These are phyloP conservation scores for Tiliacea aurago DNA, from an alignment of 2,888 invertebrate species.

Conservation along the genomic window DNA sequence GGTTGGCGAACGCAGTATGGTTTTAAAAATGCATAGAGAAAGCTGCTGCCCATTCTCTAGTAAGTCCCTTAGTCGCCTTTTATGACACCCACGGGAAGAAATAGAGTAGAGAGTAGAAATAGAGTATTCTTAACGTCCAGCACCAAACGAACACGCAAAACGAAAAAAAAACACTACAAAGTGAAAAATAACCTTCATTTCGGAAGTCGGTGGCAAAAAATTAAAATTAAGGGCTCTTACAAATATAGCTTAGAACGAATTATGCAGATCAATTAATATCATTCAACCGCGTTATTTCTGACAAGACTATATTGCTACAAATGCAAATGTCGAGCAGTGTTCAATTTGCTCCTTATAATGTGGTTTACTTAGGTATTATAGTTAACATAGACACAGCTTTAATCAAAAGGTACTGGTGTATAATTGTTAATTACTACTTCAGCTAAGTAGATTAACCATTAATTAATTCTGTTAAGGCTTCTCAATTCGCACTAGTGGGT, in stretches of 20 bases:
- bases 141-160: too few species aligned
- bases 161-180: too few species aligned
- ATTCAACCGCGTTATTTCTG: slow-evolving; percentile 33
- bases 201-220: too few species aligned
- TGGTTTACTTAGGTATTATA: slow-evolving; percentile 4
- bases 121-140: too few species aligned
- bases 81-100: too few species aligned
- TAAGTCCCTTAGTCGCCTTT: too few species aligned
- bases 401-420: background rate
- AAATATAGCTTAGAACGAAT: slow-evolving; percentile 22
- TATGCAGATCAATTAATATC: slow-evolving; percentile 27
- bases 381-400: background rate
- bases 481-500: background rate
- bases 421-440: slow-evolving; percentile 10
- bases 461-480: background rate
- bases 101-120: too few species aligned
- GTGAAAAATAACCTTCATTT: too few species aligned
- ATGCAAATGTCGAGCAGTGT: slow-evolving; percentile 17
- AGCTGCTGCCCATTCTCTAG: too few species aligned
- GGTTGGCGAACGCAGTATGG: too few species aligned
- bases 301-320: slow-evolving; percentile 22
- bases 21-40: too few species aligned
- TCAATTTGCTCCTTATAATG: background rate
- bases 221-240: slow-evolving; percentile 1
- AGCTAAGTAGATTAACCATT: background rate